Percentiles rank a stretch among this genome's conserved stretches.
phyloP scores from a whole-genome alignment of 2,113 vertebrate genomes.

The Megaceryle maxima region DNA sequence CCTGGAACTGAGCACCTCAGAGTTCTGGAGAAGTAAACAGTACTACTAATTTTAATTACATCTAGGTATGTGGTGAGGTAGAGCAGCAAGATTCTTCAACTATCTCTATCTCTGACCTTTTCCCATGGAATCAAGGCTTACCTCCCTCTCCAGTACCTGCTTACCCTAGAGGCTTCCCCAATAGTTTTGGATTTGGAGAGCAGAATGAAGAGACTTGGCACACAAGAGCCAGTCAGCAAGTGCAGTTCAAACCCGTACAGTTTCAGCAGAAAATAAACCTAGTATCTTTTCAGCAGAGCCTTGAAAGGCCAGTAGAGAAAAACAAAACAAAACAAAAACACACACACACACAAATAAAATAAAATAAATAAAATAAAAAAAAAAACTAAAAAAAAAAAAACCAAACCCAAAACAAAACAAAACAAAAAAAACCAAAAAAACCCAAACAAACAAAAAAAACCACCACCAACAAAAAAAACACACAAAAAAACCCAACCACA shows the following conservation, averaged over 20 bases:
- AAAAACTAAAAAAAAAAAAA: no score
- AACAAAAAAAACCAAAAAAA: not conserved
- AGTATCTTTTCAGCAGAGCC: not conserved
- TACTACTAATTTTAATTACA: not conserved
- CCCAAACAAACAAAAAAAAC: not conserved
- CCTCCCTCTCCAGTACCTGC: not conserved
- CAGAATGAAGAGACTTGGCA: not conserved
- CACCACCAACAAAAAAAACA: no score
- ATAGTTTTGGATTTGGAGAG: not conserved
- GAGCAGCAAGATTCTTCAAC: not conserved
- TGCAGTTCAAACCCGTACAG: not conserved
- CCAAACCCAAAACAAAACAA: no score
- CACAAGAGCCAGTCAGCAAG: not conserved
- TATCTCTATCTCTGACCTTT: not conserved
- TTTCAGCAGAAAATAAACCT: not conserved
- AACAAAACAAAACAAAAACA: not conserved
- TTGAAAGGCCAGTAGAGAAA: not conserved
- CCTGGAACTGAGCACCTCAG: not conserved
- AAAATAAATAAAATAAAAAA: no score
- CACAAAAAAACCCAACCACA: no score
- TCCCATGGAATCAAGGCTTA: not conserved
- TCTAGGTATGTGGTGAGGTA: not conserved
- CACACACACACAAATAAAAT: no score
- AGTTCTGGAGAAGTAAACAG: not conserved
- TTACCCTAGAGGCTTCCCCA: not conserved